Evolutionary conservation across 1,140 invertebrate genomes (phyloP), one percentile per base, ranked within the genome.

Genomic region (Drosophila pallidifrons): DNA sequence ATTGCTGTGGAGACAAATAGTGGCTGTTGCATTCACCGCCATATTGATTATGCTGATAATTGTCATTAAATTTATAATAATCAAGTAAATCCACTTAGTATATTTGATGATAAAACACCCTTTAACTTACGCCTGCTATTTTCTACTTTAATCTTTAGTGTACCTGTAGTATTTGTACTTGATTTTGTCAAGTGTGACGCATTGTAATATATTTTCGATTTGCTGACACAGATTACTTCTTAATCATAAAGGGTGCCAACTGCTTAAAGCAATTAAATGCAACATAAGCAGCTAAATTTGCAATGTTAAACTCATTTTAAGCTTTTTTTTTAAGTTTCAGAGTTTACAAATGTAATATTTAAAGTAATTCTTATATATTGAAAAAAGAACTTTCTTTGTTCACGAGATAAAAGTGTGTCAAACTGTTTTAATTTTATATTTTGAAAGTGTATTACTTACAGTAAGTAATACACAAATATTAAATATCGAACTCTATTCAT

Each of bases 91-190:
- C 41, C 38, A 55, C 38, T 10, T 38, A 35, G 10, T 64, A n/a
- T 38, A 55, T 55, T 35, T 63, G 28, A 11, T 46, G 41, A 70
- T 64, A 70, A 63, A 59, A 55, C 13, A 41, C 20, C 49, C 67
- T 58, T 41, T 45, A 41, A 54, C 32, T 61, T 52, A 13, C 52
- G 63, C 2, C 47, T 41, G 38, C 25, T 65, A 60, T 70, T 70
- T 79, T 88, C 76, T 83, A 80, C 83, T 87, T 87, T 80, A 88
- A 88, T 80, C 80, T 80, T 80, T 77, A 74, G 74, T 59, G 68
- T 72, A 70, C 72, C 35, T 51, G 59, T 59, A 30, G 74, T 32
- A 74, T 54, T 46, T 58, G 38, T 65, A 35, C 20, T 68, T 63
- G 55, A 43, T 66, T 67, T 41, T 59, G 16, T 43, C n/a, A 43